Evolutionary conservation across 2,797 vertebrate species (phyloP).

Genomic region (Sebastes cheni): DNA sequence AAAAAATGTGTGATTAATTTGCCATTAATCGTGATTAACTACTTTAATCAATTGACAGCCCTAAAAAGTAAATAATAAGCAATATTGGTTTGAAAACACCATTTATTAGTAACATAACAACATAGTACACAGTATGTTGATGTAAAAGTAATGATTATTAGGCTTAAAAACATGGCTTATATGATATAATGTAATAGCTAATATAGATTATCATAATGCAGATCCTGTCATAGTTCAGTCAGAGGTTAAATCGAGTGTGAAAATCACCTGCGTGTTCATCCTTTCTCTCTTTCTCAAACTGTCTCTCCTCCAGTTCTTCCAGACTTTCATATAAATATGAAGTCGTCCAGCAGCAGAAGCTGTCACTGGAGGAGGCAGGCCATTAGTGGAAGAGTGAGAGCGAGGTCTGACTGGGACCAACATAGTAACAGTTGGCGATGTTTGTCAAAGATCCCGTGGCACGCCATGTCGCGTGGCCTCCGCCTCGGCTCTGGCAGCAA

Average conservation of each 20-base stretch:
- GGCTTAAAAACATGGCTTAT: not conserved
- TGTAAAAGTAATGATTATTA: not conserved
- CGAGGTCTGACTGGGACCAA: not conserved
- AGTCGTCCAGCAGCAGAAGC: conserved; percentile 11
- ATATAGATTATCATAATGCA: not conserved
- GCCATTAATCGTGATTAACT: too few species aligned
- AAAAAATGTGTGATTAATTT: too few species aligned
- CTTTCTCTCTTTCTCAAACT: not conserved
- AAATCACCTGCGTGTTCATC: not conserved
- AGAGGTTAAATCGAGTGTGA: not conserved
- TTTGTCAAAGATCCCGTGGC: conserved; percentile 6
- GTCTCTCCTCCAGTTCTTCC: not conserved
- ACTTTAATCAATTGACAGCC: too few species aligned
- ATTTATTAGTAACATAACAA: not conserved
- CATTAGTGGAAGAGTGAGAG: conserved; percentile 11
- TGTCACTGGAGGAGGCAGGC: not conserved
- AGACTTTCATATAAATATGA: not conserved
- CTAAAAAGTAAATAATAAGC: not conserved
- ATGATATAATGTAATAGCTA: not conserved
- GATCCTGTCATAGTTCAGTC: not conserved
- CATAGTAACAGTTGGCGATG: conserved; percentile 4
- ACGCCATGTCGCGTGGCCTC: not conserved
- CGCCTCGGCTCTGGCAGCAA: not conserved
- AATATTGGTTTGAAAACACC: not conserved
- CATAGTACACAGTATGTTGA: not conserved